Percentiles rank a stretch among this genome's conserved stretches.
Conservation (phyloP, 2,113 vertebrate species). For the Chelonoidis abingdonii region DNA sequence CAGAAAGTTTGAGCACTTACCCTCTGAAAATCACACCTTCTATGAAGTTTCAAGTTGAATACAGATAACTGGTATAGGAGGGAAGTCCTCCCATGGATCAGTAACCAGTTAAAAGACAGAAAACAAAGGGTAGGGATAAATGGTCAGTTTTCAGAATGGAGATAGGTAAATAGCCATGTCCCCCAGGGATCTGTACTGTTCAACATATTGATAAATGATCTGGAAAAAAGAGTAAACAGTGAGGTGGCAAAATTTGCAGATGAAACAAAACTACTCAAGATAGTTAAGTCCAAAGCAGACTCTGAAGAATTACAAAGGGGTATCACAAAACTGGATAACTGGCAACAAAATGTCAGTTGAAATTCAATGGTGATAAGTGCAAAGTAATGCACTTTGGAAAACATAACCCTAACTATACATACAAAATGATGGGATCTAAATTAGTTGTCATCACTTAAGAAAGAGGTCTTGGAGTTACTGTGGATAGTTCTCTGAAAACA, state of each 20-base stretch:
- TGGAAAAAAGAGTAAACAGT: background rate
- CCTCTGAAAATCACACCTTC: background rate
- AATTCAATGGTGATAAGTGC: background rate
- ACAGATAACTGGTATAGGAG: background rate
- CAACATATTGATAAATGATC: background rate
- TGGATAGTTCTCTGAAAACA: no score
- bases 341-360: background rate
- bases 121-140: background rate
- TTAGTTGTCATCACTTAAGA: background rate
- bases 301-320: background rate
- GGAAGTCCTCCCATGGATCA: background rate
- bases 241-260: background rate
- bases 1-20: background rate
- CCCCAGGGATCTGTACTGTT: background rate
- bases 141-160: background rate
- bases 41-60: background rate
- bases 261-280: background rate
- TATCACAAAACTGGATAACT: background rate
- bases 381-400: background rate
- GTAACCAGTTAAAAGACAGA: background rate
- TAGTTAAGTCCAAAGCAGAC: background rate
- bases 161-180: background rate
- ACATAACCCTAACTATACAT: background rate
- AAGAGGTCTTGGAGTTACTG: no score
- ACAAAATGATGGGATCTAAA: background rate